Conservation (phyloP, 2,113 vertebrate species). For the Polypterus bichir region DNA sequence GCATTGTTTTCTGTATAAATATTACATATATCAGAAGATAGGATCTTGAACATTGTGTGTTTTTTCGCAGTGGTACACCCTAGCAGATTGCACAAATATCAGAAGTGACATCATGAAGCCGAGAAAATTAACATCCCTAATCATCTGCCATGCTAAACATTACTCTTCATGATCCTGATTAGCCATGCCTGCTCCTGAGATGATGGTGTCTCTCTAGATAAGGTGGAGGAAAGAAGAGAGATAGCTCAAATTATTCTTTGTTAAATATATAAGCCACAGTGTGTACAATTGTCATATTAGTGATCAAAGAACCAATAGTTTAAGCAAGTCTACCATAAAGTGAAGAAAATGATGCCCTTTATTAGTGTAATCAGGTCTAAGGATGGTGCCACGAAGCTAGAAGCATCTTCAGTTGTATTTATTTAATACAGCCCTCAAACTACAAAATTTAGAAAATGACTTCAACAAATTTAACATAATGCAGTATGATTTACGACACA, state of each 20-base stretch:
- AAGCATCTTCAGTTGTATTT: constrained; percentile 30
- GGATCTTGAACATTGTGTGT: constrained; percentile 46
- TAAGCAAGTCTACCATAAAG: too few relatives aligned
- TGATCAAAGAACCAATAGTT: too few relatives aligned
- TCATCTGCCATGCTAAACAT: constrained; percentile 62
- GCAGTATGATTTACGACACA: too few relatives aligned
- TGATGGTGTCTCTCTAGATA: constrained; percentile 33
- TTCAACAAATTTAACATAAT: constrained; percentile 20
- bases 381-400: too few relatives aligned
- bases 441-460: constrained; percentile 40
- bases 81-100: constrained; percentile 50
- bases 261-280: too few relatives aligned
- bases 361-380: too few relatives aligned
- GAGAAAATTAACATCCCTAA: constrained; percentile 53
- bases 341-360: too few relatives aligned
- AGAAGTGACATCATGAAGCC: constrained; percentile 51
- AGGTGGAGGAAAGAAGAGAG: constrained; percentile 33
- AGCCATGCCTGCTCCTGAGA: constrained; percentile 46
- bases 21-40: constrained; percentile 34
- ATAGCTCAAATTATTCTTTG: constrained; percentile 17
- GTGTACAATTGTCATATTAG: too few relatives aligned
- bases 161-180: constrained; percentile 60
- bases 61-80: constrained; percentile 37
- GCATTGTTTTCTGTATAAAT: too few relatives aligned
- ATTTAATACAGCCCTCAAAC: constrained; percentile 40